Evolutionary conservation across 2,113 vertebrate genomes (phyloP), one percentile per base, ranked within the genome.

Genomic region (Corvus hawaiiensis): DNA sequence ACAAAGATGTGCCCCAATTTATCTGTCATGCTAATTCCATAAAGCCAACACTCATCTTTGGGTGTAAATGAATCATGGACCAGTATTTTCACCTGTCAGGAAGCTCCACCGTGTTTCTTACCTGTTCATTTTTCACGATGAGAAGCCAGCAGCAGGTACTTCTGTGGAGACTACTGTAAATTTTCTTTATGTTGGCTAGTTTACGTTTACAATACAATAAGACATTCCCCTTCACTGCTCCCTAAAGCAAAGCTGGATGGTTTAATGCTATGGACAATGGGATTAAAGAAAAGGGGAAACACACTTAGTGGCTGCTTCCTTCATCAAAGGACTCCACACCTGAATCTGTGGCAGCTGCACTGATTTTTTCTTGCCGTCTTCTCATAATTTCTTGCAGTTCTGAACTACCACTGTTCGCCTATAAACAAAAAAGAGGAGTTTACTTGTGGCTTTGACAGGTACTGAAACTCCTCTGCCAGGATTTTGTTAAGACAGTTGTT

Each of bases 301-400:
- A 91, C 78, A 43, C 93, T 98, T 98, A 99, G 98, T 99, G 99
- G 93, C 97, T 96, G 97, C 98, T 99, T 95, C 98, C 98, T 98
- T 99, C 99, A 26, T 99, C 99, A 79, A 99, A 99, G 72, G 99
- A 99, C 95, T 99, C 99, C 96, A 99, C 99, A 77, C 99, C 99
- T 4, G 99, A 99, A 80, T 99, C 99, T 15, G 98, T 98, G 87
- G 98, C 98, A n/a, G 96, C 97, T n/a, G 98, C 98, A 13, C 98
- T 98, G 81, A 99, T 98, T 91, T 99, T 99, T 97, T 99, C 99
- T 98, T 99, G 99, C 11, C 99, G 97, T 95, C 99, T 98, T 97
- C 98, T 98, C 99, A 99, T 99, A 93, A 99, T 98, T 97, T 99
- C 99, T 97, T 98, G 98, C 43, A 99, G 97, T 97, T 99, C 99